Conservation (phyloP, 2,113 vertebrate species). For the Elaphurus davidianus region DNA sequence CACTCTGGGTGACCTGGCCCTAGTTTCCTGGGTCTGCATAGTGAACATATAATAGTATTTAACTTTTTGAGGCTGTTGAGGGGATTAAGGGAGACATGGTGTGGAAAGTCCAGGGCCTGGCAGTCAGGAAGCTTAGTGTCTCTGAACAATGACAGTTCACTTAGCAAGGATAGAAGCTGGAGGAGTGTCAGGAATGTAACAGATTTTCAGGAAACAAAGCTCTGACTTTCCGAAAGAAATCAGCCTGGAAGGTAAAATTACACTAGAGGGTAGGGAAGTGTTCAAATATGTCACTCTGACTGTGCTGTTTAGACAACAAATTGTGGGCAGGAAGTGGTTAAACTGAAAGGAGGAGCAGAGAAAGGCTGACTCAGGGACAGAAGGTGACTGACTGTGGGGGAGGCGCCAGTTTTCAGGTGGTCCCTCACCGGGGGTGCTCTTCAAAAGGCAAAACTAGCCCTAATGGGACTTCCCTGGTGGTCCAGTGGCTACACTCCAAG, state of each 20-base stretch:
- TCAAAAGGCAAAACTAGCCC: background rate
- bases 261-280: background rate
- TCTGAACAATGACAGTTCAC: background rate
- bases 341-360: background rate
- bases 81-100: background rate
- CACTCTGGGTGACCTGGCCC: background rate
- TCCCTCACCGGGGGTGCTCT: background rate
- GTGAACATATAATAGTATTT: background rate
- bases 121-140: background rate
- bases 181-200: background rate
- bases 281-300: slow-evolving; percentile 43
- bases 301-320: slow-evolving; percentile 43
- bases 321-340: slow-evolving; percentile 62
- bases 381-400: background rate
- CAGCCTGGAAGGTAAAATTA: background rate
- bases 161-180: background rate
- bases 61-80: background rate
- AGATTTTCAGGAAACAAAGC: background rate
- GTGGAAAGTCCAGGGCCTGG: background rate
- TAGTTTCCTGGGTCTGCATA: background rate
- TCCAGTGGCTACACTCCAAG: background rate
- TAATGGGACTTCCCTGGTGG: background rate
- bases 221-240: background rate
- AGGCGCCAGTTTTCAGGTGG: background rate
- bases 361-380: slow-evolving; percentile 29